phyloP scores from a whole-genome alignment of 2,888 invertebrate genomes.

The Melanchra persicariae region DNA sequence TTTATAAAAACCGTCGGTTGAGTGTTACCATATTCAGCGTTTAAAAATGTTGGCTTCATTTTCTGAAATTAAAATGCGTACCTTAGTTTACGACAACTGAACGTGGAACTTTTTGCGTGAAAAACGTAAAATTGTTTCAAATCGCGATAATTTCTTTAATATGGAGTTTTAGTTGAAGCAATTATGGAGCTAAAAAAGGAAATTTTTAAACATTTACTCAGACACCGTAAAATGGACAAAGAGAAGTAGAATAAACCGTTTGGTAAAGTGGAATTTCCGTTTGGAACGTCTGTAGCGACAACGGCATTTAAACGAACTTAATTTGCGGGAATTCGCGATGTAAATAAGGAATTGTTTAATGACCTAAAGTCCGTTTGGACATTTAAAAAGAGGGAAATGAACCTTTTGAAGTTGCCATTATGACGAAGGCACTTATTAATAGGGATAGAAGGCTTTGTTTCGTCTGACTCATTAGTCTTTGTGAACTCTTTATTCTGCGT shows the following conservation, averaged over 20 bases:
- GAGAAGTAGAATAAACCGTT: slow-evolving; percentile 64
- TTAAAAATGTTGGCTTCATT: slow-evolving; percentile 58
- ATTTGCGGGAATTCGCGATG: slow-evolving; percentile 74
- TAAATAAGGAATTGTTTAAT: slow-evolving; percentile 76
- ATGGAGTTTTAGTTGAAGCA: slow-evolving; percentile 41
- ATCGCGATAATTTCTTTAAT: slow-evolving; percentile 30
- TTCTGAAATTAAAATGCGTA: slow-evolving; percentile 51
- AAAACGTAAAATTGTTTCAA: slow-evolving; percentile 28
- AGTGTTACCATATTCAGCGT: slow-evolving; percentile 47
- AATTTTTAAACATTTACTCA: slow-evolving; percentile 51
- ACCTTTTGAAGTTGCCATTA: slow-evolving; percentile 55
- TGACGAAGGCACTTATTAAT: slow-evolving; percentile 62
- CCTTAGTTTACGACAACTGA: slow-evolving; percentile 36
- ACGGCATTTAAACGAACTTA: slow-evolving; percentile 71
- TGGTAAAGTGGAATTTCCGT: slow-evolving; percentile 66
- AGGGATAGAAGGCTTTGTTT: slow-evolving; percentile 39
- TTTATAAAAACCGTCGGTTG: slow-evolving; percentile 4
- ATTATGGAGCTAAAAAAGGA: slow-evolving; percentile 44
- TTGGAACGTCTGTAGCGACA: slow-evolving; percentile 66
- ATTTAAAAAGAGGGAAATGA: slow-evolving; percentile 65
- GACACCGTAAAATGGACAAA: slow-evolving; percentile 62
- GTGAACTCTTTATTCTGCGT: slow-evolving; percentile 35
- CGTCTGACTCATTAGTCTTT: slow-evolving; percentile 28
- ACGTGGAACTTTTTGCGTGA: slow-evolving; percentile 15
- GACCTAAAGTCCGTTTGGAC: slow-evolving; percentile 66